A percentile compares a stretch with the other conserved stretches of the same genome.
These are phyloP conservation scores for Apteryx mantelli DNA, from an alignment of 2,113 vertebrate species.

Conservation along the genomic window DNA sequence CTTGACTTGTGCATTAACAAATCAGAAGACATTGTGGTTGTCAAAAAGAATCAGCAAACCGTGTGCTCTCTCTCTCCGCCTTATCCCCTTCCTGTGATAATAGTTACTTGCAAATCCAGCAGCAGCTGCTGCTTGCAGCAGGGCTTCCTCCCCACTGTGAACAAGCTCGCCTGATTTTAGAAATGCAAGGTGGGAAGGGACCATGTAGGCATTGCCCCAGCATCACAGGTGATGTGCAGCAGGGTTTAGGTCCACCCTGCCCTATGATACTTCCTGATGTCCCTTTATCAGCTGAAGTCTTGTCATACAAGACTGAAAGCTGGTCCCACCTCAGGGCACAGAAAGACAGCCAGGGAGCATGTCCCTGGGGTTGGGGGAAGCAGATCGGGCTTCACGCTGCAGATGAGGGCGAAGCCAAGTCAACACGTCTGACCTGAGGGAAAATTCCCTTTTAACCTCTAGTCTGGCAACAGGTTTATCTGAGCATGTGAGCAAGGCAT, in stretches of 20 bases:
- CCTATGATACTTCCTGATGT: background rate
- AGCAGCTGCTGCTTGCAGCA: background rate
- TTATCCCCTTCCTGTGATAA: background rate
- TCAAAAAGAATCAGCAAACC: background rate
- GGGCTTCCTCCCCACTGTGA: background rate
- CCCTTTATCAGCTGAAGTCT: background rate
- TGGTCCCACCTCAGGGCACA: background rate
- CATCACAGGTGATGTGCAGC: no score
- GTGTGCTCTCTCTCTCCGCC: background rate
- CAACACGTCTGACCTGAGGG: background rate
- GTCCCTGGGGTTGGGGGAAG: background rate
- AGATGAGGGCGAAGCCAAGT: background rate
- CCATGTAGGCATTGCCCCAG: background rate
- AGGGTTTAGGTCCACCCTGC: fast-evolving
- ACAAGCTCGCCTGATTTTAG: background rate
- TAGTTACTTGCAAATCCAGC: background rate
- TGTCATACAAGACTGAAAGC: background rate
- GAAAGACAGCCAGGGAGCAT: background rate
- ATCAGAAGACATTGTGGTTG: background rate
- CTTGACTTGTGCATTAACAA: background rate
- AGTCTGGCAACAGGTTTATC: background rate
- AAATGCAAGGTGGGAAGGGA: background rate
- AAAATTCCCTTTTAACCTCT: background rate
- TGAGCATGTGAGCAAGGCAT: background rate
- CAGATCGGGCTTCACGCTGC: background rate